Evolutionary conservation across 2,888 invertebrate genomes (phyloP), one percentile per base, ranked within the genome.

Genomic region (Apoda limacodes): DNA sequence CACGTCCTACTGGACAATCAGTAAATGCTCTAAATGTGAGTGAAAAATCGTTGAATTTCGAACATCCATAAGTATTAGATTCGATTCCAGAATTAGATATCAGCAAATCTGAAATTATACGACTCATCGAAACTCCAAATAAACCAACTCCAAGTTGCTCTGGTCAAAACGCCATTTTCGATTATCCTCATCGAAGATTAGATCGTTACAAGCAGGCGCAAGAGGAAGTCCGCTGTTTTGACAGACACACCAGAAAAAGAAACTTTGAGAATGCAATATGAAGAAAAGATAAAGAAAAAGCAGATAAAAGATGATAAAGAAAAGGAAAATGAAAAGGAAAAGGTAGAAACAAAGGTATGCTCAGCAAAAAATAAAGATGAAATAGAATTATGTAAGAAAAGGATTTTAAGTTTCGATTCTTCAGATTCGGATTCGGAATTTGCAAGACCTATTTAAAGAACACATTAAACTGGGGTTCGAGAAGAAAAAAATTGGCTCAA

Each of bases 71-170:
- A 34, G 14, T 36, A 29, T 39, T 39, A 31, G 36, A 36, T 34
- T 34, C 31, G 31, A 29, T 13, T 17, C 34, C 27, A 36, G 28
- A 34, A 32, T 22, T 39, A 22, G 30, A 37, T 32, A 40, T 36
- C 10, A 40, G 37, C 34, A 36, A 29, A 26, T 35, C 34, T 9
- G 37, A 35, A 40, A 34, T 37, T 26, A 37, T 37, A 37, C 14
- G 26, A 15, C 30, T 30, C 15, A 37, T 40, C 13, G 34, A 36
- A 39, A 39, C 39, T 34, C 34, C 34, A 12, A 37, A 33, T 28
- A 27, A 34, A 34, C 36, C 37, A 33, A 34, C 30, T 30, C 32
- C 35, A 13, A 27, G 35, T 34, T 28, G 24, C 29, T 41, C 38
- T 4, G 23, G 35, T 22, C 30, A 39, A 35, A 39, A 39, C 25